A percentile compares a stretch with the other conserved stretches of the same genome.
phyloP scores from a whole-genome alignment of 2,113 vertebrate genomes.

The Cacatua alba region DNA sequence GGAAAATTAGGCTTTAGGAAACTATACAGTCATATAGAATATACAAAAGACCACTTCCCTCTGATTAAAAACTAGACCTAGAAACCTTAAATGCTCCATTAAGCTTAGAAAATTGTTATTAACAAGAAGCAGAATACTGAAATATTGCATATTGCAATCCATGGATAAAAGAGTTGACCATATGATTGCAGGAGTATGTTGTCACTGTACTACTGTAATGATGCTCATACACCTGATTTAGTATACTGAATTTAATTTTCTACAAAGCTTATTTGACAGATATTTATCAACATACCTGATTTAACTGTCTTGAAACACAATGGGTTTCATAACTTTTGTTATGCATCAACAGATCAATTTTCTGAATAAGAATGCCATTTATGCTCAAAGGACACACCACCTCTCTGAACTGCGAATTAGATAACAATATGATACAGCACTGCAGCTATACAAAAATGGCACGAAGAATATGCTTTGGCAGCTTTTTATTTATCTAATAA shows the following conservation, averaged over 20 bases:
- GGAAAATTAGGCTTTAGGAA: neutral
- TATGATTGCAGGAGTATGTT: neutral
- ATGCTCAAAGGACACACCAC: neutral
- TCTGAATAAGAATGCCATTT: conserved; percentile 1
- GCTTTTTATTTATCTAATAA: neutral
- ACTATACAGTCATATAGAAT: neutral
- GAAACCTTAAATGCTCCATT: neutral
- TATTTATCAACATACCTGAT: neutral
- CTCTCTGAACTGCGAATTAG: conserved; percentile 11
- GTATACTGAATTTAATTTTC: neutral
- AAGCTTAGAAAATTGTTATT: neutral
- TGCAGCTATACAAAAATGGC: neutral
- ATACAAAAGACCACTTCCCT: neutral
- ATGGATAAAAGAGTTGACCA: neutral
- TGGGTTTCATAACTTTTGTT: neutral
- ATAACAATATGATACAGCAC: neutral
- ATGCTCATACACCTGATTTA: neutral
- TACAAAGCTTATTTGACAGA: neutral
- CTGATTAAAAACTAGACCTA: conserved; percentile 1
- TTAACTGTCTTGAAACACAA: conserved; percentile 6
- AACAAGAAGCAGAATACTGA: neutral
- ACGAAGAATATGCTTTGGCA: neutral
- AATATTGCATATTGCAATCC: neutral
- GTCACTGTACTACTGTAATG: neutral
- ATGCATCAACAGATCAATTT: neutral